These are phyloP conservation scores for Aricia agestis DNA, from an alignment of 1,140 invertebrate species.

Conservation along the genomic window DNA sequence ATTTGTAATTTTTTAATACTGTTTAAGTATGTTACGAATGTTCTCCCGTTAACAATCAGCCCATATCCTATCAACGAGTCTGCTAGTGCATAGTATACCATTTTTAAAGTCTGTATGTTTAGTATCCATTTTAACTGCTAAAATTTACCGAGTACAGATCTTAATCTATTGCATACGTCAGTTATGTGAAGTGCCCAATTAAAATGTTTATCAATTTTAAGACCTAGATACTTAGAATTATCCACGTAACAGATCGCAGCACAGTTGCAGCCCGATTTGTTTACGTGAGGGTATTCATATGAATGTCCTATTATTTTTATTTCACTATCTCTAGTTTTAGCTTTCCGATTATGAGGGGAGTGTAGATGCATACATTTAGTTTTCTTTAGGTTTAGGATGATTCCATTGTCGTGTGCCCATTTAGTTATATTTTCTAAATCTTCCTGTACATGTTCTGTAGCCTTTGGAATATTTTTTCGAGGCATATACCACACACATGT, in stretches of 20 bases:
- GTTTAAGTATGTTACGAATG: conserved; percentile 29
- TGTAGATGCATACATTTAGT: conserved; percentile 1
- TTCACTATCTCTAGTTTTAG: neutral
- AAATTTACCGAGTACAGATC: conserved; percentile 28
- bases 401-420: conserved; percentile 13
- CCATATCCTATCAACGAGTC: conserved; percentile 31
- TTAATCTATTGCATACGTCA: conserved; percentile 24
- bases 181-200: conserved; percentile 25
- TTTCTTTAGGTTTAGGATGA: neutral
- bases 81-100: conserved; percentile 30
- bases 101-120: conserved; percentile 19
- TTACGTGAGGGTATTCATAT: neutral
- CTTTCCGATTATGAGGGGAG: neutral
- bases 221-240: neutral
- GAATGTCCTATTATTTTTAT: neutral
- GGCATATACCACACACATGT: conserved; percentile 14
- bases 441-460: neutral
- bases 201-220: conserved; percentile 16
- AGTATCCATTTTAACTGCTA: conserved; percentile 24
- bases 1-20: conserved; percentile 25
- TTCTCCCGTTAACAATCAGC: conserved; percentile 32
- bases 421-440: neutral
- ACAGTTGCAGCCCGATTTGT: neutral
- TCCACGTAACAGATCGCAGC: neutral
- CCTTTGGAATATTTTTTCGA: neutral